Evolutionary conservation across 2,113 vertebrate genomes (phyloP).

Genomic region (Phoenicopterus ruber): DNA sequence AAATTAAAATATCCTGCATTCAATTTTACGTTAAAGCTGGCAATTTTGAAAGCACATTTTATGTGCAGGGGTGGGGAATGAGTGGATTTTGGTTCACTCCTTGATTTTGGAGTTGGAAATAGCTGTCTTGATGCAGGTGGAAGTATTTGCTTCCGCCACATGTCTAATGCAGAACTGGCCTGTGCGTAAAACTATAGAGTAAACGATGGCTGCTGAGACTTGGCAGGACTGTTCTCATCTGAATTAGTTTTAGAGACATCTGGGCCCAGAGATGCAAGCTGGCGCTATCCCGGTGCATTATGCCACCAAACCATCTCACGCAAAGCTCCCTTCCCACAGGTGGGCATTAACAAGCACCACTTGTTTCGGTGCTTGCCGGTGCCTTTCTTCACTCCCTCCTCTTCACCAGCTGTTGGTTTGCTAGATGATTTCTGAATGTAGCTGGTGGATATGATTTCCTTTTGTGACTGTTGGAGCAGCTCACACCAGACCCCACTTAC

Average conservation of each 20-base stretch:
- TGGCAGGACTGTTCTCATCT: not conserved
- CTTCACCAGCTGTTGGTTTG: not conserved
- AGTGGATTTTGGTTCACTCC: not conserved
- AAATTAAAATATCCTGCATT: not conserved
- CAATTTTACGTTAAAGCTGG: not conserved
- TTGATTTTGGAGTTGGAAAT: not conserved
- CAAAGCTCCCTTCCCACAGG: not conserved
- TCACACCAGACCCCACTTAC: not conserved
- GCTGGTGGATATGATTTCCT: not conserved
- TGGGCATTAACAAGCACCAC: not conserved
- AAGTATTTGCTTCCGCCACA: not conserved
- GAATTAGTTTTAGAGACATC: not conserved
- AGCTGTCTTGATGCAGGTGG: not conserved
- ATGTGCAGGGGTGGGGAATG: not conserved
- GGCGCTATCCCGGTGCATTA: not conserved
- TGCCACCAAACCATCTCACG: not conserved
- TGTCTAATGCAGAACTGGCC: not conserved
- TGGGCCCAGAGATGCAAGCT: not conserved
- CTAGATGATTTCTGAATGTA: not conserved
- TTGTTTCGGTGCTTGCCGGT: not conserved
- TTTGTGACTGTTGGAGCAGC: fast-evolving
- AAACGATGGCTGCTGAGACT: not conserved
- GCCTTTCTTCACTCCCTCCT: not conserved
- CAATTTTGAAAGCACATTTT: not conserved
- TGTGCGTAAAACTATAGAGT: not conserved